phyloP scores from a whole-genome alignment of 2,888 invertebrate genomes.

The Rhimphoctona megacephalus region DNA sequence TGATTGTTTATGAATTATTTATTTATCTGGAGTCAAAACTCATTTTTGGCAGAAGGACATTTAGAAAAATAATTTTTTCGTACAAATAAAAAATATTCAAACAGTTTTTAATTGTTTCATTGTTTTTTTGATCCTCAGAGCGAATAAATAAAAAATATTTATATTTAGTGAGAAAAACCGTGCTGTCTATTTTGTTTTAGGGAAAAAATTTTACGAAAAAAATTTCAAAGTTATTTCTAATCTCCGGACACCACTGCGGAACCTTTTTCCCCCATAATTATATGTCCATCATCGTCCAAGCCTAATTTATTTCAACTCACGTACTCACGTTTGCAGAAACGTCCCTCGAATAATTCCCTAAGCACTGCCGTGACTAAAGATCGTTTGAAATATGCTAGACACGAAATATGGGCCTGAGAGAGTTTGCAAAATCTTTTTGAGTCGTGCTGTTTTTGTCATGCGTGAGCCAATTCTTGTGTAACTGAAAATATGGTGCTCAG shows the following conservation, averaged over 20 bases:
- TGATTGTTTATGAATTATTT: not conserved
- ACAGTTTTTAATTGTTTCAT: no score
- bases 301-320: slow-evolving; percentile 14
- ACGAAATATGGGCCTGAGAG: slow-evolving; percentile 17
- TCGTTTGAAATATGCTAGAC: slow-evolving; percentile 32
- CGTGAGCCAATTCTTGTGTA: not conserved
- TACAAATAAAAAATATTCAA: no score
- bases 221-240: not conserved
- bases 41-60: not conserved
- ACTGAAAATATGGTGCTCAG: not conserved
- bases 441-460: not conserved
- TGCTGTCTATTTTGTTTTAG: no score
- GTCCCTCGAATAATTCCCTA: slow-evolving; percentile 11
- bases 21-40: no score
- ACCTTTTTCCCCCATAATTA: not conserved
- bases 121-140: no score
- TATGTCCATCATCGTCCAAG: not conserved
- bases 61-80: not conserved
- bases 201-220: not conserved
- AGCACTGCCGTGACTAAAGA: slow-evolving; percentile 15
- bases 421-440: not conserved
- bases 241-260: not conserved
- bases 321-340: slow-evolving; percentile 13
- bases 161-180: no score
- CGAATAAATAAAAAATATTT: no score